Evolutionary conservation across 2,113 vertebrate genomes (phyloP).

Genomic region (Equus quagga): DNA sequence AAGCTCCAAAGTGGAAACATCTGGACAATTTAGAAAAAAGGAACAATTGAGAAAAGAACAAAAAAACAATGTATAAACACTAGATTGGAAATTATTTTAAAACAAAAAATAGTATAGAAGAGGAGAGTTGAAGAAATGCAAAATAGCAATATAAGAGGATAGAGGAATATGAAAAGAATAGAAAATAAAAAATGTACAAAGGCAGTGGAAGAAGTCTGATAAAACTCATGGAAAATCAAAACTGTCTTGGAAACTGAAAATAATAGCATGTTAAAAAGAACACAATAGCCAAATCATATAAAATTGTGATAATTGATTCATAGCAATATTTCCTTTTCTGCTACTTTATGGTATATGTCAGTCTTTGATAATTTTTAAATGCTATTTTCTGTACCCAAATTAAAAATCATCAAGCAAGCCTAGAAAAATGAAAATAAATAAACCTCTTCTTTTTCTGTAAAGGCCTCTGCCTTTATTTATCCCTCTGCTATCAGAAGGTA

Average conservation of each 20-base stretch:
- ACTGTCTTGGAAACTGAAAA: slow-evolving; percentile 40
- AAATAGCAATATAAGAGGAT: not conserved
- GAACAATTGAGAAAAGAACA: not conserved
- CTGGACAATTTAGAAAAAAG: not conserved
- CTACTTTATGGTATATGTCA: not conserved
- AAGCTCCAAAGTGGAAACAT: not conserved
- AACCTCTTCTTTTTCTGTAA: slow-evolving; percentile 12
- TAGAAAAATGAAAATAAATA: slow-evolving; percentile 36
- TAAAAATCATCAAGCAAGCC: not conserved
- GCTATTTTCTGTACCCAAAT: slow-evolving; percentile 11
- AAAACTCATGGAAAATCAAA: not conserved
- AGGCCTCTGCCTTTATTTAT: slow-evolving; percentile 29
- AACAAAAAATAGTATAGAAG: not conserved
- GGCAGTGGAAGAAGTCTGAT: not conserved
- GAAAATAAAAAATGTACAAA: slow-evolving; percentile 9
- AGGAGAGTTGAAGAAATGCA: not conserved
- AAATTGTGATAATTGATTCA: not conserved
- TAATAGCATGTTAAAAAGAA: slow-evolving; percentile 28
- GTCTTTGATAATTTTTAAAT: slow-evolving; percentile 11
- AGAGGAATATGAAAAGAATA: not conserved
- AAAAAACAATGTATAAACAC: not conserved
- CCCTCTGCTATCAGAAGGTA: not conserved
- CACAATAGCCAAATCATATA: not conserved
- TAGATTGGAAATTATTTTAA: not conserved
- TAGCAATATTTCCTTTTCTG: not conserved